phyloP scores from a whole-genome alignment of 2,888 invertebrate genomes.

The Pharmacophagus antenor region DNA sequence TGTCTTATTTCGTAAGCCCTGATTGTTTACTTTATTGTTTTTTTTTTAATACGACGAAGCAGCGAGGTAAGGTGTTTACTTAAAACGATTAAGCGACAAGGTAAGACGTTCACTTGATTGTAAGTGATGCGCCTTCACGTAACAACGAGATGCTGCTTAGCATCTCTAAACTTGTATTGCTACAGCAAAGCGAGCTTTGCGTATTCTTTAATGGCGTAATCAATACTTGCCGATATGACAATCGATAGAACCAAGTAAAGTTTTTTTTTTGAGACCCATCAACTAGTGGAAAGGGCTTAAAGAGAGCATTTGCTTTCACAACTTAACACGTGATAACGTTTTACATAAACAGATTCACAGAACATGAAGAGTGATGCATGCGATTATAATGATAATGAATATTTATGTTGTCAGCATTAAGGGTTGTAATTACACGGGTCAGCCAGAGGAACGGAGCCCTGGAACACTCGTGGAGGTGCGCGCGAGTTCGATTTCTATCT shows the following conservation, averaged over 20 bases:
- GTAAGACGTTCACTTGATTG: too few relatives aligned
- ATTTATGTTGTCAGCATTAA: conserved; percentile 65
- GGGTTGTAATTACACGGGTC: conserved; percentile 57
- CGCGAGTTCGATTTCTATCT: conserved; percentile 69
- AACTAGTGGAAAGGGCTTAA: background rate
- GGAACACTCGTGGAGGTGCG: conserved; percentile 36
- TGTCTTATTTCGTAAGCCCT: background rate
- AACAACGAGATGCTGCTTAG: too few relatives aligned
- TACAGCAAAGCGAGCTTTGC: too few relatives aligned
- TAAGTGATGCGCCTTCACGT: too few relatives aligned
- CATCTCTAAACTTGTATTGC: too few relatives aligned
- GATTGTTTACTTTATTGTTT: background rate
- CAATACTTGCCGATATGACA: too few relatives aligned
- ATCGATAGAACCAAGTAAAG: too few relatives aligned
- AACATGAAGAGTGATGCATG: background rate
- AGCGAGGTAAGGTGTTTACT: background rate
- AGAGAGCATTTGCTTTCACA: background rate
- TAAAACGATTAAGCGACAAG: too few relatives aligned
- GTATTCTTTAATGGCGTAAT: too few relatives aligned
- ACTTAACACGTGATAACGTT: background rate
- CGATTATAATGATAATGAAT: conserved; percentile 84
- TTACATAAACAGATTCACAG: background rate
- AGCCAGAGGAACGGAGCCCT: conserved; percentile 42
- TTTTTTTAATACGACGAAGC: background rate
- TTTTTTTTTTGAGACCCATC: too few relatives aligned